These are phyloP conservation scores for Forpus xanthops DNA, from an alignment of 2,797 vertebrate genomes.

Conservation along the genomic window DNA sequence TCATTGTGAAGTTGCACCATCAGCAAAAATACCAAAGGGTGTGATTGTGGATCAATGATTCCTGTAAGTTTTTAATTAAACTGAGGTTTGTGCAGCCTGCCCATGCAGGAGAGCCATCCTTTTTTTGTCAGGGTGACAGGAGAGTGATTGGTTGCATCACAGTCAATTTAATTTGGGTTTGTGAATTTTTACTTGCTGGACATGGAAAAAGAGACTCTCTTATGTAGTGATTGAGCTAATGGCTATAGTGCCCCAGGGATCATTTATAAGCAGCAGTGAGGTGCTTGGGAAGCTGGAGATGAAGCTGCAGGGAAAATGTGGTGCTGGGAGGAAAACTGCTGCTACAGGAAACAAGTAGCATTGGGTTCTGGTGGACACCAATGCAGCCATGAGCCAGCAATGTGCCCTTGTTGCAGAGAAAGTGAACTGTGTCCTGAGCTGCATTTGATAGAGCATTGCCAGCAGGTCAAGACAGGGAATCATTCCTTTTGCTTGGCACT, in stretches of 20 bases:
- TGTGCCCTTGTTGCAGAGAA: fast-evolving
- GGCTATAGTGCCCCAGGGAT: not conserved
- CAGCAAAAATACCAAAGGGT: not conserved
- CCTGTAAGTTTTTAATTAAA: not conserved
- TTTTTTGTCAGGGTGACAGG: not conserved
- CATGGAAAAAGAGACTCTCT: not conserved
- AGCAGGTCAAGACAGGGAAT: not conserved
- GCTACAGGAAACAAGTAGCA: fast-evolving
- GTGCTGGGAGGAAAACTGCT: not conserved
- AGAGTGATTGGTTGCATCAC: not conserved
- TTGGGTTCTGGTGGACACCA: not conserved
- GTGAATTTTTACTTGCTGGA: not conserved
- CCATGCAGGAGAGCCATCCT: not conserved
- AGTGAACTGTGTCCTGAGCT: fast-evolving
- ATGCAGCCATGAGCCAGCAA: fast-evolving
- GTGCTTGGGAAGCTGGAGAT: not conserved
- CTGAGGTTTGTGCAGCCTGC: not conserved
- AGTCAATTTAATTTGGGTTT: not conserved
- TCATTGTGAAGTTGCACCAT: not conserved
- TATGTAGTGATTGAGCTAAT: not conserved
- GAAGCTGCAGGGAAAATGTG: not conserved
- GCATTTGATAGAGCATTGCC: not conserved
- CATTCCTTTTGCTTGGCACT: not conserved
- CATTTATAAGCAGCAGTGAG: not conserved
- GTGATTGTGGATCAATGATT: not conserved